Evolutionary conservation across 2,888 invertebrate genomes (phyloP).

Genomic region (Cistogaster globosa): DNA sequence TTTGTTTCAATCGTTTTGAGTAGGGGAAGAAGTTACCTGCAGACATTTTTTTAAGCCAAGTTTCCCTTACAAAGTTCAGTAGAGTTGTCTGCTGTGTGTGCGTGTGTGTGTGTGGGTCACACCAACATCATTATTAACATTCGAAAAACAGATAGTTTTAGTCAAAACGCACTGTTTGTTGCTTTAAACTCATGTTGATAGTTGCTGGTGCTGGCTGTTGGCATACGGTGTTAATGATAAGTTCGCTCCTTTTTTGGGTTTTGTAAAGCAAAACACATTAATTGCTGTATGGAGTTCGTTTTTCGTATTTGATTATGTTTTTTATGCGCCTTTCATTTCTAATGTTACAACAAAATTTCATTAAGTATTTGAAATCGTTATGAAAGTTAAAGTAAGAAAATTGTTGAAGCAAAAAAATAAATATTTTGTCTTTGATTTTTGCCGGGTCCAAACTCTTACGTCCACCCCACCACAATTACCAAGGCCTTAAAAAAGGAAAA

Average conservation of each 20-base stretch:
- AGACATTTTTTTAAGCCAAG: neutral
- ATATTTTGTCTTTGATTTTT: neutral
- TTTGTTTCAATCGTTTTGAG: neutral
- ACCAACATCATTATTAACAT: neutral
- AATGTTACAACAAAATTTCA: constrained; percentile 19
- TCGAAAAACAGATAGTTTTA: neutral
- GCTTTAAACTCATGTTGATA: neutral
- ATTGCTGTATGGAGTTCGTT: constrained; percentile 41
- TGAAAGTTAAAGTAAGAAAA: constrained; percentile 20
- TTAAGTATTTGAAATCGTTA: neutral
- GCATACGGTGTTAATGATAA: constrained; percentile 33
- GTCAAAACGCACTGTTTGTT: constrained; percentile 2
- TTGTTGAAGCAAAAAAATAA: neutral
- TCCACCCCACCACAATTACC: neutral
- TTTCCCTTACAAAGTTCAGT: neutral
- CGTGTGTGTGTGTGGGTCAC: too few species aligned
- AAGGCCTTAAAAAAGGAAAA: neutral
- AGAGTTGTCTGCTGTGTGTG: neutral
- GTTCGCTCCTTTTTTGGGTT: constrained; percentile 12
- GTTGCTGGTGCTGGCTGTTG: constrained; percentile 20
- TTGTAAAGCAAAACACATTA: constrained; percentile 52
- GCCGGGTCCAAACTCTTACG: neutral
- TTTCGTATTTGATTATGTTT: neutral
- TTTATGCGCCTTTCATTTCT: neutral
- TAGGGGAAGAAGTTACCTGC: neutral